Base-by-base conservation (phyloP, 1,140 invertebrate species). In the Leptopilina boulardi region DNA sequence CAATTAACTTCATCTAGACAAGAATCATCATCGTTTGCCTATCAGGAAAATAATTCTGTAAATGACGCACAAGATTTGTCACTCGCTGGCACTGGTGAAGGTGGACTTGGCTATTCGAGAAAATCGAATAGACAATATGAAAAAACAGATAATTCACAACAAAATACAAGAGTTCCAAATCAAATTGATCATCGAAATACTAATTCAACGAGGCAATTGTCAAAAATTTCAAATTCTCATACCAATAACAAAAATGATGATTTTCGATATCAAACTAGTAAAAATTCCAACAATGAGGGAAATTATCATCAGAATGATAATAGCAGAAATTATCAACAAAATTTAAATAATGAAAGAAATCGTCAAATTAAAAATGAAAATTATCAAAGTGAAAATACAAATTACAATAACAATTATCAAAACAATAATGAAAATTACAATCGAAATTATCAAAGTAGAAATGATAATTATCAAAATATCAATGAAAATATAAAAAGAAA, bases 61-160 rank as follows among this genome's bases (percentile, higher is more conserved):
- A 59, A 59, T 21, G 79, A 81, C 74, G 70, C 74, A 34, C 78
- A 77, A 38, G 87, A 87, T 73, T 76, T 86, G 1, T 87, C 85
- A 10, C 74, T 85, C 15, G 86, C 85, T 9, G 82, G 84, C 21
- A 86, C 80, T 18, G 82, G 83, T 38, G 80, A 80, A 38, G 80
- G 82, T 18, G 70, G 54, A 18, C 72, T 80, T 13, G 77, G 70
- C 0, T 77, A 80, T 59, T 38, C 47, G 18, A 26, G 34, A 23
- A 18, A 83, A 78, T 80, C 77, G 70, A 66, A 75, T 59, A 11
- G 77, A 77, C 54, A 77, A 77, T 41, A 70, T 51, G 56, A 13
- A 5, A n/a, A 74, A 0, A 34, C 47, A 18, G 15, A 30, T 3
- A 38, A 38, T 9, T 54, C 19, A 54, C 18, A 54, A 18, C 3